Evolutionary conservation across 2,113 vertebrate species (phyloP).

Genomic region (Dicerorhinus sumatrensis): DNA sequence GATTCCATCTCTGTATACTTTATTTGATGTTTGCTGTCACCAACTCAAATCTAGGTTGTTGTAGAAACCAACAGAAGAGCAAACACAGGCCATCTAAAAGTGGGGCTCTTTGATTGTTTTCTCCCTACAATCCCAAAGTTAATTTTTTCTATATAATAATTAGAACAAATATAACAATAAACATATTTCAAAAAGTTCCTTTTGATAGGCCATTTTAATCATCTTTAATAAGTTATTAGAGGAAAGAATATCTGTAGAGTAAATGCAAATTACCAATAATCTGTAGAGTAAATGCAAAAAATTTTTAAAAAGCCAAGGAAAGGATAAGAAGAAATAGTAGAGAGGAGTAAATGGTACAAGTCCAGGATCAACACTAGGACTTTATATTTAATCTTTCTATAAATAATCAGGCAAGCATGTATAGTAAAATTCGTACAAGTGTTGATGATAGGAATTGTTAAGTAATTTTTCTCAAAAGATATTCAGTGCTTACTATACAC

Average conservation of each 20-base stretch:
- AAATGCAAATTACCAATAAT: constrained; percentile 48
- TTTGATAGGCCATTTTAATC: neutral
- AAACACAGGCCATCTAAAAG: constrained; percentile 41
- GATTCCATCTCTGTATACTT: constrained; percentile 76
- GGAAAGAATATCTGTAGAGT: neutral
- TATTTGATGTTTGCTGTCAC: constrained; percentile 76
- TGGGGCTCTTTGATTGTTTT: neutral
- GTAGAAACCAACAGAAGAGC: constrained; percentile 40
- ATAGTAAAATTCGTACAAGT: neutral
- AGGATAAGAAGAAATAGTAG: neutral
- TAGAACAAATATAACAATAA: neutral
- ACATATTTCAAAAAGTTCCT: constrained; percentile 5
- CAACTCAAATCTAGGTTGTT: constrained; percentile 73
- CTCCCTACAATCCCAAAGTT: neutral
- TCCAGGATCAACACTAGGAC: neutral
- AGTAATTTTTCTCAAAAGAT: constrained; percentile 21
- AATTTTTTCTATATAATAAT: neutral
- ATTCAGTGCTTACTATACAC: neutral
- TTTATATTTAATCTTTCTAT: constrained; percentile 7
- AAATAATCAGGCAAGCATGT: neutral
- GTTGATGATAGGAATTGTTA: neutral
- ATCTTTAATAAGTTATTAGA: constrained; percentile 36
- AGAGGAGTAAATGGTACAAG: neutral
- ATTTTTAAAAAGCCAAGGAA: neutral
- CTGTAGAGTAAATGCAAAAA: neutral